Evolutionary conservation across 1,140 invertebrate species (phyloP).

Genomic region (Eumeta japonica): DNA sequence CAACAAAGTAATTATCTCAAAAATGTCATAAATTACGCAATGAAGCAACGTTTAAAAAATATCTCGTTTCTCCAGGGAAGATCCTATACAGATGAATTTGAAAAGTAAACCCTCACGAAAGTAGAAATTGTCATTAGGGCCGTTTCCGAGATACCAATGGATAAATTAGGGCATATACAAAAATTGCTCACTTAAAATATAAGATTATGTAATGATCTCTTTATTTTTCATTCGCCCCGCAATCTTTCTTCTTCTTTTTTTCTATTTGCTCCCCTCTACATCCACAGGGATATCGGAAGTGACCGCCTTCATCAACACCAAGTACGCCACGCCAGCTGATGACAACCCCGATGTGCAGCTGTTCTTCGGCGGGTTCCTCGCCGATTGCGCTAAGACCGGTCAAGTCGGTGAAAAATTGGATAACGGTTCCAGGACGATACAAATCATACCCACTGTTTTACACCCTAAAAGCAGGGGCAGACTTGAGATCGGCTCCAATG

Average conservation of each 20-base stretch:
- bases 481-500: constrained; percentile 66
- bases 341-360: constrained; percentile 84
- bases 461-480: constrained; percentile 82
- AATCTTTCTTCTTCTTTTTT: not conserved
- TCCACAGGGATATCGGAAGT: constrained; percentile 79
- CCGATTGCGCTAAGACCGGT: constrained; percentile 79
- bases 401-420: constrained; percentile 74
- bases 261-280: constrained; percentile 6
- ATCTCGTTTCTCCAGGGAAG: too few species aligned
- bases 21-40: too few species aligned
- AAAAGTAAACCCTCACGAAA: too few species aligned
- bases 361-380: constrained; percentile 81
- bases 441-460: constrained; percentile 65
- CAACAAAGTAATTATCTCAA: too few species aligned
- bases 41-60: too few species aligned
- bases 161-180: too few species aligned
- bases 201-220: too few species aligned
- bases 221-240: too few species aligned
- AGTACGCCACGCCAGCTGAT: constrained; percentile 70
- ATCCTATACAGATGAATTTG: too few species aligned
- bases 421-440: constrained; percentile 62
- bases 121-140: too few species aligned
- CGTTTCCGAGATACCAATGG: too few species aligned
- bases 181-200: too few species aligned
- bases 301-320: constrained; percentile 79